Base-by-base conservation (phyloP, 2,113 vertebrate species). In the Mionectes macconnelli region DNA sequence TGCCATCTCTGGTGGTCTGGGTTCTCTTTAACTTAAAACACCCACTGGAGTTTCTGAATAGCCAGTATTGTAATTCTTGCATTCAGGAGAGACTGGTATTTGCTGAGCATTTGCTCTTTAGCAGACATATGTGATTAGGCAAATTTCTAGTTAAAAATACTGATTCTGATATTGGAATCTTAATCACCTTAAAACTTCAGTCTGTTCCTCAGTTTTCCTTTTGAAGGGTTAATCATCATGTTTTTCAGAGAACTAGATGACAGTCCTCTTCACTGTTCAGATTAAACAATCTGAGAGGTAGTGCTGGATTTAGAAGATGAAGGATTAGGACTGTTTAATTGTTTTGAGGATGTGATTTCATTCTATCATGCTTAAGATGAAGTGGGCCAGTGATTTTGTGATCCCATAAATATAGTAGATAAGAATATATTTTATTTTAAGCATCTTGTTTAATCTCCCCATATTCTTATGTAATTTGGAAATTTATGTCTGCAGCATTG, bases 221-320 rank as follows among this genome's bases (percentile, higher is more conserved):
- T 83, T 24, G 72, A 92, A 79, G 72, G 60, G 77, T 94, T 96
- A 88, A 93, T 94, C 55, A 47, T 81, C 5, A 1, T 57, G 53
- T 45, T 50, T n/a, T 85, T 95, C 45, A 78, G 64, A 88, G 84
- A 87, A 44, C 52, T 60, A 31, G 45, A 90, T 94, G 84, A 31
- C 66, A 56, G 69, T 80, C 42, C 63, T 78, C 62, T 80, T 84
- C 57, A 44, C 45, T 63, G 63, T 86, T 94, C 74, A 77, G 60
- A 93, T 97, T 95, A 94, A 89, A 95, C 35, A 91, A 39, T 78
- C 35, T 70, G 59, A 74, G 94, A 93, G 27, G 87, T 63, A 96
- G 84, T 80, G 47, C 12, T 96, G 90, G 96, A 96, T 94, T 96
- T 96, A 95, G 56, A 68, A 93, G 37, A 87, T 87, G 92, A 90